Base-by-base conservation (phyloP, 35 echinoderm and acorn worm species). In the Eucidaris tribuloides region DNA sequence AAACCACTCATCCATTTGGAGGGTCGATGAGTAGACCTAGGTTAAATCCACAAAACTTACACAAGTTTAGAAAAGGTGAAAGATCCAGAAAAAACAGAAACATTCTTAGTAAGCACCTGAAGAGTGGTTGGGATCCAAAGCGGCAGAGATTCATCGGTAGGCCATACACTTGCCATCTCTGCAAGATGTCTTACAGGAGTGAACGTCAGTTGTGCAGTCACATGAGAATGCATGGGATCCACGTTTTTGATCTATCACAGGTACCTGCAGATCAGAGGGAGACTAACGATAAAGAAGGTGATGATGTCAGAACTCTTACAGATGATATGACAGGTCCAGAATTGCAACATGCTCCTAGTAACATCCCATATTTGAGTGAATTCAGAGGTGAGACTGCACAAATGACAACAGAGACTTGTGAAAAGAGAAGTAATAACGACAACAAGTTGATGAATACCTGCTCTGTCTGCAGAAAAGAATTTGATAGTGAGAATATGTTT, bases 121-220 rank as follows among this genome's bases (percentile, higher is more conserved):
- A 74, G 20, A 74, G 35, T 42, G 68, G 68, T 24, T 74, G 68
- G 68, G 68, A 74, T 44, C 68, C 68, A 74, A 74, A 74, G 68
- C 13, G 41, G 20, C 68, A 74, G 44, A 13, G 68, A 22, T 74
- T 74, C 68, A 74, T 74, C 44, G 68, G 68, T 20, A 33, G 68
- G 11, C 68, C 68, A 24, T 74, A 74, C 68, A 74, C 29, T 22
- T 74, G 68, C 30, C 68, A 74, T 44, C 41, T 74, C 15, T 74
- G 68, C 68, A 74, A 74, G n/a, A 74, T 74, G 68, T 74, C 68
- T 44, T 74, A 74, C 68, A 42, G 68, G 0, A 74, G 68, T 74
- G 68, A 74, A 44, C 29, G 68, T n/a, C 68, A 74, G 30, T 40
- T 74, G 6, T 74, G 68, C 37, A 44, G 68, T 74, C 68, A 74